Evolutionary conservation across 1,140 invertebrate species (phyloP), one percentile per base, ranked within the genome.

Genomic region (Notospermus geniculatus): DNA sequence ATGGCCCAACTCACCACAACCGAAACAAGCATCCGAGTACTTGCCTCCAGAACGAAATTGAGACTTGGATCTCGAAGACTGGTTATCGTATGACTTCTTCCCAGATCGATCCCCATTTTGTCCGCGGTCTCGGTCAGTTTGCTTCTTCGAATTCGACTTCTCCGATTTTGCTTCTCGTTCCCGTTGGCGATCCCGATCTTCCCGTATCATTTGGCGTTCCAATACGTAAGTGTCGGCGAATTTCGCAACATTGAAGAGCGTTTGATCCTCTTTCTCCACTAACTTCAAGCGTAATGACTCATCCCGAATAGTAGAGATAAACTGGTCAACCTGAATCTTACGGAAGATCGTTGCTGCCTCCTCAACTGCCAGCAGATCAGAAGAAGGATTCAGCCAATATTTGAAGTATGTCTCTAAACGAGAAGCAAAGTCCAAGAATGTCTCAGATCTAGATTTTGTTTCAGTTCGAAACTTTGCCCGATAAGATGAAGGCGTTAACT

Each of bases 201-300:
- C 32, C 15, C 32, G 32, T 7, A 36, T 36, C 32, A 36, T 7
- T 15, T 15, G 32, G 4, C 32, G 32, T 15, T 36, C 5, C 32
- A 36, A 7, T 36, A 36, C 32, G 68, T 11, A 50, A 50, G 4
- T n/a, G n/a, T 50, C 46, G 4, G 46, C 46, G 9, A 50, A 23
- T 50, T n/a, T 19, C 5, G 46, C n/a, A 5, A 50, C 4, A 23
- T 50, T n/a, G 25, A 5, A n/a, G 4, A n/a, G 4, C 4, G 19
- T 7, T 9, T 5, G 25, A 5, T 50, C 25, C 5, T 50, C 19
- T 9, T n/a, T 19, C 9, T 50, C 46, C 4, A 50, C n/a, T 4
- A 50, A n/a, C n/a, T 50, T 50, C n/a, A 50, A 50, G 4, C 46
- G 5, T n/a, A 50, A n/a, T 4, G 46, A 23, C 46, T 50, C 46